A percentile compares a stretch with the other conserved stretches of the same genome.
Evolutionary conservation across 1,140 invertebrate genomes (phyloP).

Genomic region (Halesus radiatus): DNA sequence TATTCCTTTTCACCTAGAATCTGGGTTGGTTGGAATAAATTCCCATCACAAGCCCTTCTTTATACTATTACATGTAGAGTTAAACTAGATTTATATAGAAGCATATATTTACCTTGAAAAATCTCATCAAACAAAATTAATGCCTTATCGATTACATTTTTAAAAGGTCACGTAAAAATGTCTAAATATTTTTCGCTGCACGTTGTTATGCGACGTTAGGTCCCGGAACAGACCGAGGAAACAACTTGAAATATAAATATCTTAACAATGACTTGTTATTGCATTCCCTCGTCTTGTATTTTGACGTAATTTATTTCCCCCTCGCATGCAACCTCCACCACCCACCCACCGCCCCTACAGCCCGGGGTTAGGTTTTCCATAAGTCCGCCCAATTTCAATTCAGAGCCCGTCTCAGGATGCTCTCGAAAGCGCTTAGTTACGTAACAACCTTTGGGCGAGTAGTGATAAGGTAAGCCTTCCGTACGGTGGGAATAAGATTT

Average conservation of each 20-base stretch:
- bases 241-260: not conserved
- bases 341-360: constrained; percentile 27
- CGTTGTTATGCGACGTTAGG: too few relatives aligned
- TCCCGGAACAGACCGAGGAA: too few relatives aligned
- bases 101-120: too few relatives aligned
- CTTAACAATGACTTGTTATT: constrained; percentile 9
- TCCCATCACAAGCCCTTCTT: too few relatives aligned
- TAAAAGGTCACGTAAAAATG: too few relatives aligned
- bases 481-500: constrained; percentile 50
- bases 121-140: too few relatives aligned
- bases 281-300: constrained; percentile 28
- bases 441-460: constrained; percentile 53
- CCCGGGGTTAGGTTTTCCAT: constrained; percentile 54
- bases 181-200: too few relatives aligned
- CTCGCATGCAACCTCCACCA: constrained; percentile 14
- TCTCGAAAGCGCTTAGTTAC: constrained; percentile 52
- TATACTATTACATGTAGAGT: too few relatives aligned
- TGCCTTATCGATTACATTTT: too few relatives aligned
- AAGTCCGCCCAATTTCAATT: constrained; percentile 56
- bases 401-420: constrained; percentile 51
- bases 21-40: too few relatives aligned
- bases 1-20: too few relatives aligned
- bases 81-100: too few relatives aligned
- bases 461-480: constrained; percentile 49
- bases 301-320: constrained; percentile 53